Conservation (phyloP, 1,140 invertebrate genomes). For the Babylonia areolata region DNA sequence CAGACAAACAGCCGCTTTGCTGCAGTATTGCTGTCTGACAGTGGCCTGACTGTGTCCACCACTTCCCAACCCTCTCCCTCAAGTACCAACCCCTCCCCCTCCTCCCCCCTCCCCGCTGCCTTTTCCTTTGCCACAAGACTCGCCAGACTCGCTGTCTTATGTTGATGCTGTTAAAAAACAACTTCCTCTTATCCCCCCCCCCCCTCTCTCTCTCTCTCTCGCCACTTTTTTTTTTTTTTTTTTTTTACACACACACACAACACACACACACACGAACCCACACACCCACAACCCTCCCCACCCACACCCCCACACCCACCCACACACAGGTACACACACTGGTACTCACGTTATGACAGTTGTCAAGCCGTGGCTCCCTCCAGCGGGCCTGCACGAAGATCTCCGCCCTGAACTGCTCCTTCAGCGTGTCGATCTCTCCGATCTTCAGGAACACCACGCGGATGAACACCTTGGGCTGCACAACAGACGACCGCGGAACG, state of each 20-base stretch:
- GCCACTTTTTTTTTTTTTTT: too few relatives aligned
- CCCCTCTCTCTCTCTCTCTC: too few relatives aligned
- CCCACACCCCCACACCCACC: neutral
- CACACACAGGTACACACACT: neutral
- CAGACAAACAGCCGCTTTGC: too few relatives aligned
- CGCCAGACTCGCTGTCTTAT: too few relatives aligned
- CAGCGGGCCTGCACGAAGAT: slow-evolving; percentile 70
- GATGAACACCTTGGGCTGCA: slow-evolving; percentile 60
- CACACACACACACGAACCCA: neutral
- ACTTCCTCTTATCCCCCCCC: too few relatives aligned
- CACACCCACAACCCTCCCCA: neutral
- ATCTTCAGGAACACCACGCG: slow-evolving; percentile 71
- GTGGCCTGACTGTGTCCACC: too few relatives aligned
- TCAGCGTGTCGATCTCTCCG: slow-evolving; percentile 71
- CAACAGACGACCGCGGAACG: slow-evolving; percentile 2
- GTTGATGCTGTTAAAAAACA: too few relatives aligned
- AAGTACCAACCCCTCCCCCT: too few relatives aligned
- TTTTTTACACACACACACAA: too few relatives aligned
- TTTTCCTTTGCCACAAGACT: neutral
- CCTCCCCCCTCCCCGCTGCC: neutral
- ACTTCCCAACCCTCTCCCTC: too few relatives aligned
- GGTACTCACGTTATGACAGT: slow-evolving; percentile 15
- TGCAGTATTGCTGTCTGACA: too few relatives aligned
- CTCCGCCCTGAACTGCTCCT: slow-evolving; percentile 70
- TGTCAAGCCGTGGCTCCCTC: slow-evolving; percentile 58